Evolutionary conservation across 1,140 invertebrate species (phyloP), one percentile per base, ranked within the genome.

Genomic region (Oscheius sp.): DNA sequence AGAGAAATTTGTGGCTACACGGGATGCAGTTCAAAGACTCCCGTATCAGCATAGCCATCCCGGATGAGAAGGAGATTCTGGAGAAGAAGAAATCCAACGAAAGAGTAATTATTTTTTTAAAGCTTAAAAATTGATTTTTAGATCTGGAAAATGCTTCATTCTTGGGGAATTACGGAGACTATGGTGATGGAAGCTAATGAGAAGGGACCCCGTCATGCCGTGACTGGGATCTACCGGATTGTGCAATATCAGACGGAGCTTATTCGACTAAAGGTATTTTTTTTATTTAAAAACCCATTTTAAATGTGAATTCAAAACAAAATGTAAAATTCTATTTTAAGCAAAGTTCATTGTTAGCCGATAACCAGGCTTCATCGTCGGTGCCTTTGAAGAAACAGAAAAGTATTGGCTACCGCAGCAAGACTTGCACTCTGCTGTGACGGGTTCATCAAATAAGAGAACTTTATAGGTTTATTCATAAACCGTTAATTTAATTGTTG

Each of bases 161-260:
- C 65, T 26, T 83, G 73, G 49, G 81, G 81, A 18, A 84, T 83
- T 28, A 73, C 59, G 3, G 80, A 80, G 31, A 83, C 84, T 82
- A 74, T 83, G n/a, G 55, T 52, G 31, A 38, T 61, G 29, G 72
- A 81, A 18, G 61, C 79, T 4, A 62, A 63, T 13, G 79, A 74
- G 13, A 82, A 82, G 66, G 81, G 81, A 26, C 79, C 80, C 4
- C 52, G 81, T 15, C 79, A 84, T 68, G 34, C 79, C 28, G 79
- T 83, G 38, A 79, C 80, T 28, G 80, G 81, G 1, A 83, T 81
- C 18, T 83, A 84, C 46, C 66, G 81, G 3, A 83, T 83, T 45
- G 79, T 84, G 68, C 80, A 7, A 63, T 67, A 45, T 78, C 49
- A 82, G 28, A 34, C 49, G 26, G 79, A 83, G 23, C 69, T 79